phyloP scores from a whole-genome alignment of 2,888 invertebrate species.

The Caradrina kadenii region DNA sequence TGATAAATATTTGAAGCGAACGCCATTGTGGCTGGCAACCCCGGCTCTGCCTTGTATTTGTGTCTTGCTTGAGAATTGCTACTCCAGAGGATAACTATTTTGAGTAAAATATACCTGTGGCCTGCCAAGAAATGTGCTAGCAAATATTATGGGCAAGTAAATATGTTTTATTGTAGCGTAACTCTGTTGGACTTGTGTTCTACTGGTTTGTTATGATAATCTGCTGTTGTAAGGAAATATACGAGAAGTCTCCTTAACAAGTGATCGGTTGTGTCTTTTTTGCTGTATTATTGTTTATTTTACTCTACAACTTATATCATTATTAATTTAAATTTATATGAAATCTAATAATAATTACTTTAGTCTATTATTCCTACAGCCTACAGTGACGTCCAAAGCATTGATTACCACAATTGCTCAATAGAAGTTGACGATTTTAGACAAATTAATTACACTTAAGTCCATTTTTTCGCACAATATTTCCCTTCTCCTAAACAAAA shows the following conservation, averaged over 20 bases:
- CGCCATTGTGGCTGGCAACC: slow-evolving; percentile 64
- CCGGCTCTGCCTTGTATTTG: slow-evolving; percentile 54
- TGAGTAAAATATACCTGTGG: slow-evolving; percentile 52
- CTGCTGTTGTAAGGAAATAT: too few species aligned
- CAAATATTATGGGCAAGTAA: slow-evolving; percentile 43
- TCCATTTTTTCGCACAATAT: too few species aligned
- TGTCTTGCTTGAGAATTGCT: slow-evolving; percentile 52
- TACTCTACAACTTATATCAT: too few species aligned
- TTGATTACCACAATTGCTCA: too few species aligned
- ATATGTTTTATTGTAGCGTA: slow-evolving; percentile 25
- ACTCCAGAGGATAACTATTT: slow-evolving; percentile 53
- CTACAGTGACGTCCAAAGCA: too few species aligned
- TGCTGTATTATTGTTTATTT: too few species aligned
- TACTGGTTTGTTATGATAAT: neutral
- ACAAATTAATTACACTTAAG: too few species aligned
- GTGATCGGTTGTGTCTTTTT: neutral
- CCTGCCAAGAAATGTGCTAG: slow-evolving; percentile 38
- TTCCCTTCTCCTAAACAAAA: too few species aligned
- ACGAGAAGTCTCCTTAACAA: neutral
- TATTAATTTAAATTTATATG: too few species aligned
- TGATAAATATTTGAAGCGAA: slow-evolving; percentile 78
- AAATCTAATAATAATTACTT: too few species aligned
- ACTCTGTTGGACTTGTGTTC: neutral
- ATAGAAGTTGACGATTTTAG: too few species aligned
- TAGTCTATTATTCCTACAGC: too few species aligned